Base-by-base conservation (phyloP, 2,888 invertebrate species). In the Apodemia mormo region DNA sequence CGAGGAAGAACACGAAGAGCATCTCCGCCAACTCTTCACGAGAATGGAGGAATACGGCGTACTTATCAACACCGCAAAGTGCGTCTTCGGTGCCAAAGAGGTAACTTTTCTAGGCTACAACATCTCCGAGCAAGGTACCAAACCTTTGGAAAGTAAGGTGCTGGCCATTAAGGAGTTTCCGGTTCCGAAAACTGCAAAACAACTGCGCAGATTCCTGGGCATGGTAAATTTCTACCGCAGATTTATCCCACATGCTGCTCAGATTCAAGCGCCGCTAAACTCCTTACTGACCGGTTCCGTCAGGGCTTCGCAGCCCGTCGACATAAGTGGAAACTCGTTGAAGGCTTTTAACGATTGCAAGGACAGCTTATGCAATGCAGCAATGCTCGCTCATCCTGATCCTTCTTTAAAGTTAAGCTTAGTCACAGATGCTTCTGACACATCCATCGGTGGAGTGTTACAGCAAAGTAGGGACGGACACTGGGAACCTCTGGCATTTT, bases 101-200 rank as follows among this genome's bases (percentile, higher is more conserved):
- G n/a, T n/a, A n/a, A n/a, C n/a, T n/a, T n/a, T n/a, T n/a, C n/a
- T n/a, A n/a, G n/a, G n/a, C n/a, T n/a, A n/a, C n/a, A n/a, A n/a
- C n/a, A n/a, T n/a, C n/a, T n/a, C 22, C n/a, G n/a, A n/a, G n/a
- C n/a, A n/a, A n/a, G n/a, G n/a, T n/a, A n/a, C 64, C 22, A 68
- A 40, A 52, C 72, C 72, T 12, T 30, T 68, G 54, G 45, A 37
- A 10, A n/a, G 8, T 0, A 72, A 70, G 40, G 70, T 72, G 2
- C 33, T 65, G 10, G 70, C 70, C 10, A 67, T 72, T 7, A 14
- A 33, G 10, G 33, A 52, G 5, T 72, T 68, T 64, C 68, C 70
- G 6, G 70, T 81, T 0, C 67, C 73, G 1, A 68, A 64, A 12
- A 66, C 79, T 5, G 78, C 81, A 61, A 45, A 76, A 64, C 70